Conservation (phyloP, 1,140 invertebrate genomes). For the Pseudomyrmex pallidus region DNA sequence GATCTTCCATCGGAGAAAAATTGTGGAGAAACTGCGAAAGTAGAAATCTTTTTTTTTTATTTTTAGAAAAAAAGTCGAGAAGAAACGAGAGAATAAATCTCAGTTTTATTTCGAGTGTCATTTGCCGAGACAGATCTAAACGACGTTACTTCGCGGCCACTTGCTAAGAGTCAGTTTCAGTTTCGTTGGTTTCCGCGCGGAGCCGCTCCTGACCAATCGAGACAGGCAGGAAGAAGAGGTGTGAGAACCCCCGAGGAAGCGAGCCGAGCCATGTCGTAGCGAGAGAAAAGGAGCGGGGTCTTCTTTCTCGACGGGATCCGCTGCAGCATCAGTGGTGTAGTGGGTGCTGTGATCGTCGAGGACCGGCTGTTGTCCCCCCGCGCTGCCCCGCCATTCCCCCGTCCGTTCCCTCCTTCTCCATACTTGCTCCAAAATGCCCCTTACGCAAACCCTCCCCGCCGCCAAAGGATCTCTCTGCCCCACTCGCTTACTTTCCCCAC, state of each 20-base stretch:
- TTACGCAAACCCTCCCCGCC: slow-evolving; percentile 66
- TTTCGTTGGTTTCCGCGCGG: slow-evolving; percentile 19
- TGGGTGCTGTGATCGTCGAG: slow-evolving; percentile 79
- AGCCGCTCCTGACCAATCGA: slow-evolving; percentile 34
- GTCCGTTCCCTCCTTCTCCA: slow-evolving; percentile 11
- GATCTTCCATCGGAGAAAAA: not conserved
- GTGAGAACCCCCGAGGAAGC: slow-evolving; percentile 20
- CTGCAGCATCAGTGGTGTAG: slow-evolving; percentile 77
- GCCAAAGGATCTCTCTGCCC: slow-evolving; percentile 50
- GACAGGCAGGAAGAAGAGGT: slow-evolving; percentile 44
- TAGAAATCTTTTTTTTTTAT: too few relatives aligned
- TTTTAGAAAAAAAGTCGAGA: too few relatives aligned
- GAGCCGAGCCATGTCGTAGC: slow-evolving; percentile 2
- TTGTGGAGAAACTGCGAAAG: too few relatives aligned
- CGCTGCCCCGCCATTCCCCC: not conserved
- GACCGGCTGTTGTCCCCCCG: slow-evolving; percentile 80
- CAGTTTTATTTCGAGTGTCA: not conserved
- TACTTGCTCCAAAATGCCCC: slow-evolving; percentile 63
- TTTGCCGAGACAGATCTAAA: not conserved
- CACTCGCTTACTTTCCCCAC: slow-evolving; percentile 57
- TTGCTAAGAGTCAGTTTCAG: not conserved
- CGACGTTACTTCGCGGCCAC: not conserved
- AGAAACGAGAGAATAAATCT: not conserved
- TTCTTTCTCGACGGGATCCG: slow-evolving; percentile 71
- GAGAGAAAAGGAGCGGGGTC: slow-evolving; percentile 14